Evolutionary conservation across 2,113 vertebrate species (phyloP), one percentile per base, ranked within the genome.

Genomic region (Eptesicus fuscus): DNA sequence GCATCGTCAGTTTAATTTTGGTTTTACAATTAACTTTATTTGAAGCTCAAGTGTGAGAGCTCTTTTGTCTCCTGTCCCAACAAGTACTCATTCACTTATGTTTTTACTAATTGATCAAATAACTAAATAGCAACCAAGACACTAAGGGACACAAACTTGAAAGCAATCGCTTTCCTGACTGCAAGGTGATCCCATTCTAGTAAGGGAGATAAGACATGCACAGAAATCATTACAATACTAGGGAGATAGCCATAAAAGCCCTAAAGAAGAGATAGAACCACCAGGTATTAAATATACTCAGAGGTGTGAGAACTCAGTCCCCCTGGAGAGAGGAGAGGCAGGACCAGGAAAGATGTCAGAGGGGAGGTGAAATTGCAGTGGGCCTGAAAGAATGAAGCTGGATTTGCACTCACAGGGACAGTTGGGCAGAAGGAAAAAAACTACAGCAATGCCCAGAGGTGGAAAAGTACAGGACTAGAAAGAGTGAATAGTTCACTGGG

Each of bases 391-490:
- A 56, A 67, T 42, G 40, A 69, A 44, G 18, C 3, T 76, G 67
- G 40, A 28, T 86, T 92, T 77, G 13, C 22, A 47, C 44, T 87
- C 30, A 0, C 35, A 71, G 78, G 14, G 20, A 94, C n/a, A 82
- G 2, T 14, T 17, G 51, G 87, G 3, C 9, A 30, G 40, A 56
- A 9, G 67, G n/a, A 11, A 56, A 59, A 73, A 79, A 44, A n/a
- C 2, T 28, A 5, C 10, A 51, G 56, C 65, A 25, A 42, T 13
- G 20, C 9, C 77, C 17, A 8, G 37, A 65, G 37, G 47, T 92
- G 96, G 94, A 97, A 97, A 96, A 96, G 14, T 94, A 95, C 95
- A 93, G 91, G 67, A 49, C 14, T 16, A 56, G 61, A 42, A 96
- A 85, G 61, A 59, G 30, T 20, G 42, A 88, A 23, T 44, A 8